Conservation (phyloP, 2,113 vertebrate genomes). For the Gallinago media region DNA sequence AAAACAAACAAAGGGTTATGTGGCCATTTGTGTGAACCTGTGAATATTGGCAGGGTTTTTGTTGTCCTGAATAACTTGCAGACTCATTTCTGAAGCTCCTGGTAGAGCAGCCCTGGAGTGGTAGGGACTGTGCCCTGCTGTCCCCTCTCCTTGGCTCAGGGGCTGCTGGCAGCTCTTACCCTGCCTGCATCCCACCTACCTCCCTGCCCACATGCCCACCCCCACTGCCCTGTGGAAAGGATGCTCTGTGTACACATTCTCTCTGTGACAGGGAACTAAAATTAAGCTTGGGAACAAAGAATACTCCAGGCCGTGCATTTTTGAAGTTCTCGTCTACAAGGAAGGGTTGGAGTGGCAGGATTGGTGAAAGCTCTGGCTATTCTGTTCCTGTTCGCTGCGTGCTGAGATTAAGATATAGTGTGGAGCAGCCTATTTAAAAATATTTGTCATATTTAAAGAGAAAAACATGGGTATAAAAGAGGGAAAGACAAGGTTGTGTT, state of each 20-base stretch:
- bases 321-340: not conserved
- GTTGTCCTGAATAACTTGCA: not conserved
- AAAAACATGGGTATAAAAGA: not conserved
- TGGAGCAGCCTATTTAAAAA: not conserved
- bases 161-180: not conserved
- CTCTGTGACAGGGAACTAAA: not conserved
- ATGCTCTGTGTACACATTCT: not conserved
- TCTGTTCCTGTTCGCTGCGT: not conserved
- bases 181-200: not conserved
- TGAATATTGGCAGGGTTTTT: not conserved
- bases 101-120: not conserved
- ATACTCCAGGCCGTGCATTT: not conserved
- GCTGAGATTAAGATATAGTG: not conserved
- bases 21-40: not conserved
- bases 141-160: not conserved
- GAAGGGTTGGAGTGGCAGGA: not conserved
- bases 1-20: not conserved
- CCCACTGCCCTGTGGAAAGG: accelerated
- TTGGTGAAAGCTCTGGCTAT: not conserved
- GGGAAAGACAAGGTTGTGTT: not conserved
- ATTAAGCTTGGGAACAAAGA: not conserved
- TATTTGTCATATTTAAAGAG: not conserved
- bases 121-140: accelerated
- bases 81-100: not conserved
- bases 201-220: accelerated